Percentiles rank a stretch among this genome's conserved stretches.
phyloP scores from a whole-genome alignment of 2,113 vertebrate species.

The Choloepus hoffmanni region DNA sequence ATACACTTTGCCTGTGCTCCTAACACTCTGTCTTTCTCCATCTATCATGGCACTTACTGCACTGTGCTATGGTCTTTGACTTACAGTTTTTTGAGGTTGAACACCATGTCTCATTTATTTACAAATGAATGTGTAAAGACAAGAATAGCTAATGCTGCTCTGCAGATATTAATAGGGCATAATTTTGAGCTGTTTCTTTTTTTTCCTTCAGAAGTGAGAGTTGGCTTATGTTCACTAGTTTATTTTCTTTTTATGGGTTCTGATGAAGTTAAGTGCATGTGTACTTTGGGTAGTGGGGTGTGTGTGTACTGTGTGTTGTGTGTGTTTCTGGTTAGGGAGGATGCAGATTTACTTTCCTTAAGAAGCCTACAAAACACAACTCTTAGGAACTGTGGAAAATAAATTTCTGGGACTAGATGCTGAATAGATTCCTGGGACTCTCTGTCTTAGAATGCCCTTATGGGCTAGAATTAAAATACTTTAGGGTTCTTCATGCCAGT shows the following conservation, averaged over 20 bases:
- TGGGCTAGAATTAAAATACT: not conserved
- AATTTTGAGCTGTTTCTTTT: not conserved
- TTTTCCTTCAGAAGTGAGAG: not conserved
- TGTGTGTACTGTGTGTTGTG: not conserved
- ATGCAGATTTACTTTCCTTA: not conserved
- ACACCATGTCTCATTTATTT: not conserved
- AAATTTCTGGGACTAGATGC: not conserved
- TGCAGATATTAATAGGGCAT: not conserved
- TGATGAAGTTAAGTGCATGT: not conserved
- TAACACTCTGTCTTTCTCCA: not conserved
- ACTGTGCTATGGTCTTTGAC: not conserved
- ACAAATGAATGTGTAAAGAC: not conserved
- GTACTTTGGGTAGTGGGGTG: not conserved
- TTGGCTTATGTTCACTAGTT: not conserved
- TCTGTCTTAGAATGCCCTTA: not conserved
- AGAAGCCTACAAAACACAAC: not conserved
- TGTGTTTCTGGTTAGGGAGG: not conserved
- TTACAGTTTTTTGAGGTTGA: not conserved
- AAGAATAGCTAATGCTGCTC: not conserved
- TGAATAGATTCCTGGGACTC: not conserved
- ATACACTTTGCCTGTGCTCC: not conserved
- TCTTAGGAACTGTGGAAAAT: not conserved
- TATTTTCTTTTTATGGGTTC: not conserved
- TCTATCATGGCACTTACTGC: not conserved
- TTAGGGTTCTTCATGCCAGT: not conserved